Evolutionary conservation across 2,113 vertebrate species (phyloP).

Genomic region (Perca fluviatilis): DNA sequence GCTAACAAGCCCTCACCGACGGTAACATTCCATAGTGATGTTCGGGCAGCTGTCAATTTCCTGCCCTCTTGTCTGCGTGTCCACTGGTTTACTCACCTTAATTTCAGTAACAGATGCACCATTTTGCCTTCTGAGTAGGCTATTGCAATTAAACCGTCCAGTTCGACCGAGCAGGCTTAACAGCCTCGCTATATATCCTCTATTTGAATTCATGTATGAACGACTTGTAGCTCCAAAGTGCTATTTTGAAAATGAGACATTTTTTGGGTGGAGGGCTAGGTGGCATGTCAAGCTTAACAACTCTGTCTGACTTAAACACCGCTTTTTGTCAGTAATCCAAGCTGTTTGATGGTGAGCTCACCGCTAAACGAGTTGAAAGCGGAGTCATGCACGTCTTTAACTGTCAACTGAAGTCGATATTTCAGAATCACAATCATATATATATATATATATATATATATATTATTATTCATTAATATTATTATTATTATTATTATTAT

Average conservation of each 20-base stretch:
- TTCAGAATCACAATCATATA: too few relatives aligned
- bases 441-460: too few relatives aligned
- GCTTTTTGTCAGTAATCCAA: neutral
- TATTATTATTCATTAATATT: too few relatives aligned
- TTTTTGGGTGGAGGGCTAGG: neutral
- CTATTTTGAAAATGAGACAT: neutral
- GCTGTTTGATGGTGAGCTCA: slow-evolving; percentile 12
- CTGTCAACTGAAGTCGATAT: slow-evolving; percentile 23
- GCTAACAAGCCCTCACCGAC: slow-evolving; percentile 63
- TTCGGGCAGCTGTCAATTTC: slow-evolving; percentile 50
- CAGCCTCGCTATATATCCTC: neutral
- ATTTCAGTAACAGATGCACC: neutral
- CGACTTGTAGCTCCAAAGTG: slow-evolving; percentile 26
- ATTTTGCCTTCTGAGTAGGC: neutral
- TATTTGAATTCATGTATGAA: neutral
- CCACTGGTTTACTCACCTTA: neutral
- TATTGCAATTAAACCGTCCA: neutral
- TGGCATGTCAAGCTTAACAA: neutral
- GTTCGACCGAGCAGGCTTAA: neutral
- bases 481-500: too few relatives aligned
- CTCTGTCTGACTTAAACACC: slow-evolving; percentile 7
- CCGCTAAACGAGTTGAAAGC: slow-evolving; percentile 2
- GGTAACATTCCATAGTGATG: slow-evolving; percentile 61
- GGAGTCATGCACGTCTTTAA: neutral
- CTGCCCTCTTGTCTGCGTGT: neutral